phyloP scores from a whole-genome alignment of 2,888 invertebrate species.

The Allolobophora icterica region DNA sequence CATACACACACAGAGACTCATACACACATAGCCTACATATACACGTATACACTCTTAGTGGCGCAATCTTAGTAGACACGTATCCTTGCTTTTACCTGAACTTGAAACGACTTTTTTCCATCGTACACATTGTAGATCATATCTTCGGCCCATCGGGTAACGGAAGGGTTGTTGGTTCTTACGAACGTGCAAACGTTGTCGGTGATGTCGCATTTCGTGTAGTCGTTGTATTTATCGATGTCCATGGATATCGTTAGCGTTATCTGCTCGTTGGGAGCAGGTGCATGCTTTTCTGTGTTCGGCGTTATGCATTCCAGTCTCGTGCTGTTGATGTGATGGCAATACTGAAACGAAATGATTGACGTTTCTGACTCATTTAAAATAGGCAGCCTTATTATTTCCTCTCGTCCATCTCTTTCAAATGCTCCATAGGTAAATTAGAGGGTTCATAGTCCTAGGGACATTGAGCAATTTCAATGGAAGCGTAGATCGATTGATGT shows the following conservation, averaged over 20 bases:
- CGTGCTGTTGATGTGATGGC: constrained; percentile 20
- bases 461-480: too few species aligned
- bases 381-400: too few species aligned
- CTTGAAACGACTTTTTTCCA: not conserved
- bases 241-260: not conserved
- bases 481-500: too few species aligned
- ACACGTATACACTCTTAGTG: not conserved
- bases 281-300: not conserved
- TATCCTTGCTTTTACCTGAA: not conserved
- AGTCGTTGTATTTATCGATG: not conserved
- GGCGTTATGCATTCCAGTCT: not conserved
- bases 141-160: not conserved
- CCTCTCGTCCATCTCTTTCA: too few species aligned
- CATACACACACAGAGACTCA: too few species aligned
- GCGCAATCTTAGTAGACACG: too few species aligned
- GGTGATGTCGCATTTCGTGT: not conserved
- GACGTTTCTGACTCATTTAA: too few species aligned
- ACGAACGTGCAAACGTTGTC: not conserved
- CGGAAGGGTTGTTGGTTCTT: not conserved
- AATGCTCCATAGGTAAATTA: too few species aligned
- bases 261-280: not conserved
- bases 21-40: too few species aligned
- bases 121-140: not conserved
- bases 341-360: not conserved
- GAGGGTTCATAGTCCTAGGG: too few species aligned